Evolutionary conservation across 1,140 invertebrate genomes (phyloP).

Genomic region (Nephotettix cincticeps): DNA sequence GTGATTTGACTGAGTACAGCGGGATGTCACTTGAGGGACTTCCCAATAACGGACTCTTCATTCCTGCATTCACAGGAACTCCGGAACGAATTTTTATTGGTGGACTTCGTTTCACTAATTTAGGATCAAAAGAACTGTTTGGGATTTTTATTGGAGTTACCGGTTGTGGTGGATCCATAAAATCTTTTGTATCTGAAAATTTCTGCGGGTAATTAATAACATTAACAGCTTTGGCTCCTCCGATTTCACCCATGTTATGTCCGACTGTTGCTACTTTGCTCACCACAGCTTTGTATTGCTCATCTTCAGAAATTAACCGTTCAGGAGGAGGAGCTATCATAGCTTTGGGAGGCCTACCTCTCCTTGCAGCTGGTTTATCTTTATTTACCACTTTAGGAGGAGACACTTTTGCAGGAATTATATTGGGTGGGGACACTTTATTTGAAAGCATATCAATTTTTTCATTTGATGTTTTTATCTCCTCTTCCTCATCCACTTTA

Average conservation of each 20-base stretch:
- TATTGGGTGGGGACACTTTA: not conserved
- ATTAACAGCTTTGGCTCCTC: not conserved
- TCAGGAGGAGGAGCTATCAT: slow-evolving; percentile 14
- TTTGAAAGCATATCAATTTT: too few species aligned
- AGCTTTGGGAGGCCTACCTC: slow-evolving; percentile 6
- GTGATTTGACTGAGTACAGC: not conserved
- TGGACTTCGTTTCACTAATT: slow-evolving; percentile 10
- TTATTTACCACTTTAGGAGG: not conserved
- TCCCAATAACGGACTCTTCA: slow-evolving; percentile 29
- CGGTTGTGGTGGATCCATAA: not conserved
- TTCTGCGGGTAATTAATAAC: not conserved
- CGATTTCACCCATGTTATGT: not conserved
- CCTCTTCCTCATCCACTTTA: too few species aligned
- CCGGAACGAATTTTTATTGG: slow-evolving; percentile 18
- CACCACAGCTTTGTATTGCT: slow-evolving; percentile 8
- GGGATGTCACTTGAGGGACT: slow-evolving; percentile 32
- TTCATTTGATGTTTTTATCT: too few species aligned
- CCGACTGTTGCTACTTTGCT: slow-evolving; percentile 2
- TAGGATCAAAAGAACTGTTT: slow-evolving; percentile 16
- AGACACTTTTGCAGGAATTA: not conserved
- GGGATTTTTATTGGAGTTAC: not conserved
- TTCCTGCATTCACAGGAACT: slow-evolving; percentile 22
- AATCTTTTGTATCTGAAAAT: too few species aligned
- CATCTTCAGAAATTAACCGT: slow-evolving; percentile 7
- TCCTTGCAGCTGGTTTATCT: not conserved